Evolutionary conservation across 2,888 invertebrate species (phyloP).

Genomic region (Eupithecia pulchellata): DNA sequence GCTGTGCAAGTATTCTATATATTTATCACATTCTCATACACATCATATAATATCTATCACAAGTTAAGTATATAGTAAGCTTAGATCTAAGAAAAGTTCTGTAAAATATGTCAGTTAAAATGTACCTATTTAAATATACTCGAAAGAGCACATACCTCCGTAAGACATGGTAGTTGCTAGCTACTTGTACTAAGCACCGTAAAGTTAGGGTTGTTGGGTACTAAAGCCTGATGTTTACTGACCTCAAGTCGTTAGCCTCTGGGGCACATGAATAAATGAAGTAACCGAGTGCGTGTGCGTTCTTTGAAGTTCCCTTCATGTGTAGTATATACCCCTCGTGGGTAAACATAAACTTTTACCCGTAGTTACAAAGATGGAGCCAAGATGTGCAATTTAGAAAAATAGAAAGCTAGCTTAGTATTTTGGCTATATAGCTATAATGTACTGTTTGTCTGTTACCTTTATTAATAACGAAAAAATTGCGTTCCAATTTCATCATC

Average conservation of each 20-base stretch:
- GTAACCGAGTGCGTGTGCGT: constrained; percentile 48
- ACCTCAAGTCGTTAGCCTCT: constrained; percentile 35
- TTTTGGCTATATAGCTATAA: no score
- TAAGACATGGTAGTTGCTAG: neutral
- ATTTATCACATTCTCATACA: no score
- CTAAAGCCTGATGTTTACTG: constrained; percentile 28
- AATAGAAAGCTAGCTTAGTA: neutral
- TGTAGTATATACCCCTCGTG: neutral
- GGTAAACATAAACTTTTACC: constrained; percentile 6
- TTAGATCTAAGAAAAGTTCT: no score
- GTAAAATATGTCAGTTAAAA: no score
- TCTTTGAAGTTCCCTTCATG: constrained; percentile 49
- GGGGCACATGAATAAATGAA: constrained; percentile 55
- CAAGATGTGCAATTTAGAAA: neutral
- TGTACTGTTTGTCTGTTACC: no score
- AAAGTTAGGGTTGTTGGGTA: constrained; percentile 7
- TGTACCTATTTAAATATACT: no score
- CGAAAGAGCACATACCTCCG: neutral
- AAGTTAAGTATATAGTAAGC: no score
- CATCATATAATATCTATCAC: no score
- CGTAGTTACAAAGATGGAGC: neutral
- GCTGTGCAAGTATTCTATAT: no score
- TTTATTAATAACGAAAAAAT: no score
- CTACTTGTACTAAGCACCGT: neutral
- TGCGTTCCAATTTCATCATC: no score